Evolutionary conservation across 2,113 vertebrate genomes (phyloP), one percentile per base, ranked within the genome.

Genomic region (Phycodurus eques): DNA sequence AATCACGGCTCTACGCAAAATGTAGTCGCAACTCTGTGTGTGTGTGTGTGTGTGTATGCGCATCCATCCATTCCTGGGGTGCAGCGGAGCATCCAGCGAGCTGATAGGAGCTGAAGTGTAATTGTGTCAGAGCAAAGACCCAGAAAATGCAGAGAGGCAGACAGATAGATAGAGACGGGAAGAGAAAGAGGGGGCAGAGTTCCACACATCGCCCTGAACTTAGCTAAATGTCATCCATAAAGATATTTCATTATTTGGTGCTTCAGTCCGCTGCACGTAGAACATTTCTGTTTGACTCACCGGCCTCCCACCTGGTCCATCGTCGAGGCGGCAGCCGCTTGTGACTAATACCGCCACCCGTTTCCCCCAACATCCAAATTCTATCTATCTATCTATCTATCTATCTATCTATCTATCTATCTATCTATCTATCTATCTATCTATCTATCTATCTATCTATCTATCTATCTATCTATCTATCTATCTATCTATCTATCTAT

Each of bases 121-220:
- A 88, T 85, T 87, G 88, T 87, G 81, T 88, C 86, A 86, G 82
- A 85, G 85, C 87, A 87, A 73, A 85, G 80, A 89, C 59, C 83
- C 83, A 86, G 83, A 86, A 85, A 88, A 85, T 49, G 75, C 72
- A 83, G 76, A 84, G 68, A 80, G 82, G 75, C 71, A 83, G 79
- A 82, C 63, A 82, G 84, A 85, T 39, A 87, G 74, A 84, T 68
- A 81, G 76, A 84, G 66, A 82, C 51, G 73, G 72, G 61, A 27
- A 71, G 69, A 77, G 72, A 75, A 63, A 82, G 76, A 56, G 54
- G 47, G 27, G 70, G 70, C 64, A 74, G 65, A 82, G 70, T 67
- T 63, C 59, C 66, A 60, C 71, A 67, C 67, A 76, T 74, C 70
- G 57, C 69, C 57, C 57, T 70, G 68, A 84, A 84, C 74, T 80